A percentile compares a stretch with the other conserved stretches of the same genome.
Evolutionary conservation across 2,888 invertebrate genomes (phyloP).

Genomic region (Ophioninae sp.): DNA sequence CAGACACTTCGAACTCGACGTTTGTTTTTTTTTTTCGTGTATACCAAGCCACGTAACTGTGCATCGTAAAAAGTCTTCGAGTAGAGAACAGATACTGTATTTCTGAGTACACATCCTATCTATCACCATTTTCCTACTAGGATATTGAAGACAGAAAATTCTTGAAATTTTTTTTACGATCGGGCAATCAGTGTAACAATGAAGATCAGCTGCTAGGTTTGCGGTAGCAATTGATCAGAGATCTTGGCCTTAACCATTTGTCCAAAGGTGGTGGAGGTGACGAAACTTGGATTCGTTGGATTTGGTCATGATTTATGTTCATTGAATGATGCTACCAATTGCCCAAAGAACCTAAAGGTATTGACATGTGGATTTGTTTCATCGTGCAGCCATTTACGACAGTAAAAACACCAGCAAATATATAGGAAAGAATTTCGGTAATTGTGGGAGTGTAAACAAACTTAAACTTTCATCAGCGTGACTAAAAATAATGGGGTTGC

Average conservation of each 20-base stretch:
- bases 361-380: not conserved
- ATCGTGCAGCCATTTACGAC: not conserved
- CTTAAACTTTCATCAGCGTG: constrained; percentile 71
- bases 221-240: constrained; percentile 45
- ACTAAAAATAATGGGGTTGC: constrained; percentile 63
- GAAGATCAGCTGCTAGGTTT: not conserved
- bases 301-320: no score
- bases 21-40: constrained; percentile 40
- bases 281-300: not conserved
- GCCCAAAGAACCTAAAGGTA: no score
- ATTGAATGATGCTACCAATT: no score
- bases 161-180: not conserved
- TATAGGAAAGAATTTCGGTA: not conserved
- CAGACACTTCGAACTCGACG: constrained; percentile 20
- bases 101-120: not conserved
- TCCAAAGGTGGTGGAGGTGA: constrained; percentile 20
- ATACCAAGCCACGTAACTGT: constrained; percentile 39
- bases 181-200: not conserved
- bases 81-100: no score
- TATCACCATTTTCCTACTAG: not conserved
- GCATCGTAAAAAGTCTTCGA: constrained; percentile 36
- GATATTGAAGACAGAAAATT: not conserved
- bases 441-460: constrained; percentile 68
- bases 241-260: constrained; percentile 38
- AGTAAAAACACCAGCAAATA: not conserved